Conservation (phyloP, 2,797 vertebrate species). For the Mus caroli region DNA sequence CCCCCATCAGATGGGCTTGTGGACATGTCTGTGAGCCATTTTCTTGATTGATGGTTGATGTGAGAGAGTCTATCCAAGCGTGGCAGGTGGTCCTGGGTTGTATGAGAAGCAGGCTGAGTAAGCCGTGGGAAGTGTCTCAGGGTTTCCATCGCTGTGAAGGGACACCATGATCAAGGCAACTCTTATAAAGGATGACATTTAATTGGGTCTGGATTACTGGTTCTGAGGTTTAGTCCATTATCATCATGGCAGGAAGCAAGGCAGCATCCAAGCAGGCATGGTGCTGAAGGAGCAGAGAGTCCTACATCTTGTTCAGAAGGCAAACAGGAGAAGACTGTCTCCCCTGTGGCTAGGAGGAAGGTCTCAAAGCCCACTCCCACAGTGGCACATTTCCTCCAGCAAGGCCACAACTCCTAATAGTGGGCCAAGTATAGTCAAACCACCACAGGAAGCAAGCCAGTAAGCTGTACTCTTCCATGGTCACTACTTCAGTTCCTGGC, state of each 20-base stretch:
- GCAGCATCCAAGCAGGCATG: background rate
- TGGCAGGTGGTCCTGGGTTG: background rate
- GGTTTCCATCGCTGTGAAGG: background rate
- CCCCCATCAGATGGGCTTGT: background rate
- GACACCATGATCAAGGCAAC: background rate
- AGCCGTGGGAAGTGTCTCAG: background rate
- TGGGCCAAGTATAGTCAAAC: background rate
- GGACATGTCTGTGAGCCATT: background rate
- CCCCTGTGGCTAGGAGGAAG: background rate
- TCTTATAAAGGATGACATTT: background rate
- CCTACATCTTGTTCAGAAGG: background rate
- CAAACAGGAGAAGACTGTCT: background rate
- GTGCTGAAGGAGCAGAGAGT: background rate
- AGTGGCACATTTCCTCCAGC: background rate
- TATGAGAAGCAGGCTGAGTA: background rate
- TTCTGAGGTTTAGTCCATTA: background rate
- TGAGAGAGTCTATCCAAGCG: background rate
- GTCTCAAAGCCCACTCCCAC: background rate
- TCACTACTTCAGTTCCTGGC: background rate
- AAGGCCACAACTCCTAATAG: background rate
- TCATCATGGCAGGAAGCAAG: background rate
- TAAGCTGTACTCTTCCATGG: background rate
- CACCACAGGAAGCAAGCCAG: background rate
- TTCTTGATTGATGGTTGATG: constrained; percentile 12
- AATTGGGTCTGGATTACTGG: background rate